These are phyloP conservation scores for Phodopus roborovskii DNA, from an alignment of 2,113 vertebrate species.

Conservation along the genomic window DNA sequence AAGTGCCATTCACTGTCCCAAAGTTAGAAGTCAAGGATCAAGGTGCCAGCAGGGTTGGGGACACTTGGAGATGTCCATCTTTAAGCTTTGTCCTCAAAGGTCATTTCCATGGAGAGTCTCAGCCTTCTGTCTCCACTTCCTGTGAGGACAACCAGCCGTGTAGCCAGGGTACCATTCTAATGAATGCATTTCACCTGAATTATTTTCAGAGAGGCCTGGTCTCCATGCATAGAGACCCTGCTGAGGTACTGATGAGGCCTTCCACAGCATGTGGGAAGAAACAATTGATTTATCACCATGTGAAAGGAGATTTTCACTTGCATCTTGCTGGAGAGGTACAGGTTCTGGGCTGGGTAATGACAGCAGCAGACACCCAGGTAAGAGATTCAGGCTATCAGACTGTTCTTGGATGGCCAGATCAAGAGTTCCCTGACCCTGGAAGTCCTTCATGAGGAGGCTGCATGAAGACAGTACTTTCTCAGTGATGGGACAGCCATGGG, in stretches of 20 bases:
- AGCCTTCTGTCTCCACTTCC: rapidly evolving
- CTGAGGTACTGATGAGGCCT: background rate
- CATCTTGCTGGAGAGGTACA: background rate
- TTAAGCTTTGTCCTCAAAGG: rapidly evolving
- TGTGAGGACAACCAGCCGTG: rapidly evolving
- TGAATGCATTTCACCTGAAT: background rate
- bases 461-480: background rate
- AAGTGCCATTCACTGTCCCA: rapidly evolving
- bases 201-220: background rate
- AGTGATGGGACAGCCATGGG: no score
- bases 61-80: background rate
- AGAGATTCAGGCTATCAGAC: background rate
- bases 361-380: no score
- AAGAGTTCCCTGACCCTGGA: background rate
- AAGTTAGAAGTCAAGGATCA: background rate
- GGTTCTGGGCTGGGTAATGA: background rate
- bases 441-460: background rate
- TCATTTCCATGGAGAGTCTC: rapidly evolving
- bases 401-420: rapidly evolving
- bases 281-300: rapidly evolving
- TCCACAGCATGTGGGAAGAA: rapidly evolving
- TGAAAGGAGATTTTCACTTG: background rate
- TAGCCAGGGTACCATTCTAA: rapidly evolving
- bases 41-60: rapidly evolving
- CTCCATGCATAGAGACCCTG: background rate